Evolutionary conservation across 64 coral and sea anemone species (phyloP), one percentile per base, ranked within the genome.

Genomic region (Platygyra sinensis): DNA sequence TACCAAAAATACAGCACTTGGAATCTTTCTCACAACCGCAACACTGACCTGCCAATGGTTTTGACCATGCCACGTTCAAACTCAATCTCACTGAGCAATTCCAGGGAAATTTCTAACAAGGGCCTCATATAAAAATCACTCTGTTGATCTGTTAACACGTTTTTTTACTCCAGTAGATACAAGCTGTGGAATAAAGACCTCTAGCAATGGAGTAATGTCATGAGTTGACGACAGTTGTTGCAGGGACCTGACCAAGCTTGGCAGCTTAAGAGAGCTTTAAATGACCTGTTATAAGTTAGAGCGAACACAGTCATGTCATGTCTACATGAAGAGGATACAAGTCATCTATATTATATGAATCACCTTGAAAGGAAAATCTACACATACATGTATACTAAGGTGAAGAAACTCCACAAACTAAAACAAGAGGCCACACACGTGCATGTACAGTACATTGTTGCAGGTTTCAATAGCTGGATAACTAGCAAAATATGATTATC

Each of bases 181-280:
- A 16, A 94, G 42, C 46, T 94, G 88, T 32, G 88, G 87, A 3
- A 94, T 49, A 46, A 94, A 16, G 67, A 90, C 67, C 28, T 90
- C 80, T n/a, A 94, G 60, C 32, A 94, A 60, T 15, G 93, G 67
- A 61, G 88, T 72, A 5, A 94, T 90, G 49, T 73, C 50, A 87
- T 81, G 86, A 28, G 63, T 69, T 4, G 31, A 72, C 18, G 93
- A 67, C 38, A 94, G 31, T 30, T 87, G 59, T 19, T 75, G 57
- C 24, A 94, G 22, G 59, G 51, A 27, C 77, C 77, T 73, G 19
- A 38, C 49, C 28, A 94, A 22, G 12, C 55, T 31, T 72, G 87
- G 71, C 8, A 87, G 60, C 52, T 57, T 38, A 16, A 77, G 75
- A 22, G 76, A 13, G 69, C 69, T 76, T 86, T 82, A n/a, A 90